Evolutionary conservation across 2,113 vertebrate species (phyloP).

Genomic region (Eolophus roseicapilla): DNA sequence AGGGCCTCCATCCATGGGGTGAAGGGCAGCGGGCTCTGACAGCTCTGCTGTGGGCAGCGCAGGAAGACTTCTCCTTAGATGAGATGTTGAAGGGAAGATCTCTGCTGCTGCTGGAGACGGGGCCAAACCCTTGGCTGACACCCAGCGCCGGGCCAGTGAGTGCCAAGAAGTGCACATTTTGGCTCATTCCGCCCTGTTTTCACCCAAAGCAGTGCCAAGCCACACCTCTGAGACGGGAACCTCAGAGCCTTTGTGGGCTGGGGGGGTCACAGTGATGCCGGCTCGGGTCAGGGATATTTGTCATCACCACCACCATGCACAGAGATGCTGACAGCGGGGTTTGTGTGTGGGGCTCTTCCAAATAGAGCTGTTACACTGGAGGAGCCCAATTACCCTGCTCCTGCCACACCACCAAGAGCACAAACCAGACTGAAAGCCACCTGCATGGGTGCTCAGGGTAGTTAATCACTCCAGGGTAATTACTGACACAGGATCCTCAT

Average conservation of each 20-base stretch:
- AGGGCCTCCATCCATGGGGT: fast-evolving
- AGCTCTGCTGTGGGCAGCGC: not conserved
- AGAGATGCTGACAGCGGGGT: not conserved
- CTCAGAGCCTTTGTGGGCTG: not conserved
- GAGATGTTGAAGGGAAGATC: not conserved
- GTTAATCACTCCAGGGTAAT: not conserved
- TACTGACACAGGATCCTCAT: fast-evolving
- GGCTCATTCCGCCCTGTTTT: not conserved
- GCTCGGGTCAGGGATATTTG: constrained; percentile 67
- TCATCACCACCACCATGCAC: constrained; percentile 31
- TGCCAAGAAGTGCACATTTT: not conserved
- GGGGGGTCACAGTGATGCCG: not conserved
- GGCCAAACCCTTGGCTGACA: not conserved
- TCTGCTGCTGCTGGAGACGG: not conserved
- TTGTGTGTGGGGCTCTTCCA: not conserved
- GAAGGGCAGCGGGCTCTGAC: not conserved
- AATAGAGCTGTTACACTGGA: not conserved
- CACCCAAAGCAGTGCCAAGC: not conserved
- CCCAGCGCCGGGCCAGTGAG: not conserved
- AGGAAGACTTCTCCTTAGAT: not conserved
- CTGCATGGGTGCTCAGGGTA: fast-evolving
- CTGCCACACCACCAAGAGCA: not conserved
- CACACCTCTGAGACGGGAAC: not conserved
- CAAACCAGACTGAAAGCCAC: fast-evolving
- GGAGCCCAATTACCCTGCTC: not conserved